Base-by-base conservation (phyloP, 2,888 invertebrate genomes). In the Trissolcus brochymenae region DNA sequence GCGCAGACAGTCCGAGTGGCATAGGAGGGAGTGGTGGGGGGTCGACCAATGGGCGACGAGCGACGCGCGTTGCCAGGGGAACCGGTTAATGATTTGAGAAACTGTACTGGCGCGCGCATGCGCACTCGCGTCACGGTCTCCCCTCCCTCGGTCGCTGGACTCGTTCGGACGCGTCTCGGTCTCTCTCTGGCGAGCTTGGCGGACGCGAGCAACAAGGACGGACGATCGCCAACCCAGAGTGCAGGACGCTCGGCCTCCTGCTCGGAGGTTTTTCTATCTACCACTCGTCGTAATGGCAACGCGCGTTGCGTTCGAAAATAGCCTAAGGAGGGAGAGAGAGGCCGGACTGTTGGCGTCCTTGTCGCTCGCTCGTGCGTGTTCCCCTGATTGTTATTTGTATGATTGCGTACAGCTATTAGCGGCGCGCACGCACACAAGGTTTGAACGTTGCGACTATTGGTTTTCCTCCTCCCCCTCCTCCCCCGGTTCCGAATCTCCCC, bases 31-130 rank as follows among this genome's bases (percentile, higher is more conserved):
- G 75, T 55, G 76, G 84, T 81, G 82, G 85, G 85, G 75, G 65
- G 75, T 68, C 85, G 83, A 82, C 89, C 89, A 89, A 89, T 89
- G 57, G 85, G 85, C 83, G 82, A 84, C 82, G 83, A 84, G 82
- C 82, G 82, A 80, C 70, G 81, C 79, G 84, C 84, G 89, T 89
- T 89, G 87, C 88, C 88, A 86, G 83, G 89, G 88, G 84, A 87
- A 88, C 89, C 87, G 87, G 87, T 88, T 88, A 88, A 89, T 88
- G 88, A 89, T 88, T 89, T 88, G 87, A 87, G 87, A 87, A 88
- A 88, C 87, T 88, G 87, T 87, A 84, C 84, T 84, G 81, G 17
- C 51, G 49, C 61, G 76, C 76, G 74, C 78, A 73, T 66, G 81
- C 82, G 82, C 79, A 62, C 54, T 79, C 62, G 77, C 25, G 40